Base-by-base conservation (phyloP, 2,113 vertebrate genomes). In the Chaetodon auriga region DNA sequence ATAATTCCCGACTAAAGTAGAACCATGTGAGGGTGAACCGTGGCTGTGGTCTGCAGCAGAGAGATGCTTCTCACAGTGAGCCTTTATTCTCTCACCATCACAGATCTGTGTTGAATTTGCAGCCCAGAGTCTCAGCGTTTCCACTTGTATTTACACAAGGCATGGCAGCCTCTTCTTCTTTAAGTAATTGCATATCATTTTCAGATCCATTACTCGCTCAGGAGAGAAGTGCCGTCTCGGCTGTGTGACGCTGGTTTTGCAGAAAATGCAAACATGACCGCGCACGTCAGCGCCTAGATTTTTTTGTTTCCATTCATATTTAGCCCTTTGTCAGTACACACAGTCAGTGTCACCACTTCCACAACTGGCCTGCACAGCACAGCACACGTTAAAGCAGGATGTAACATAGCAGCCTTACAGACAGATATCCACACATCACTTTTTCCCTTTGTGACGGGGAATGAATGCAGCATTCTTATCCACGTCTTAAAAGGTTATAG, bases 1-100 rank as follows among this genome's bases (percentile, higher is more conserved):
- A 91, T 91, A 68, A 92, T 90, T 92, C 87, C 84, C 35, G 21
- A 78, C 63, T 87, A 87, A 93, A 94, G 84, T 92, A 81, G 90
- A 94, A 92, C 82, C 91, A 93, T 92, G 88, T 92, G 92, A 87
- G 85, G 61, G 5, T 0, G 36, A 82, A 64, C 76, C 18, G 13
- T 8, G 23, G 46, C 84, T 81, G 83, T 15, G 76, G 73, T 85
- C 57, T 54, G 63, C 3, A 30, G 55, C 23, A 41, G 21, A 68
- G 71, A 78, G 51, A 66, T 58, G 78, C 75, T 79, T 23, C 64
- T 60, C 8, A 51, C 76, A 75, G 49, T 7, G 55, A 51, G 77
- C 19, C 38, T 66, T 74, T 70, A 41, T 62, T 61, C 36, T 60
- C 68, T 57, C 57, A 25, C 43, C 23, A 21, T 84, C 2, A 30